Conservation (phyloP, 2,797 vertebrate species). For the Muscicapa comitata region DNA sequence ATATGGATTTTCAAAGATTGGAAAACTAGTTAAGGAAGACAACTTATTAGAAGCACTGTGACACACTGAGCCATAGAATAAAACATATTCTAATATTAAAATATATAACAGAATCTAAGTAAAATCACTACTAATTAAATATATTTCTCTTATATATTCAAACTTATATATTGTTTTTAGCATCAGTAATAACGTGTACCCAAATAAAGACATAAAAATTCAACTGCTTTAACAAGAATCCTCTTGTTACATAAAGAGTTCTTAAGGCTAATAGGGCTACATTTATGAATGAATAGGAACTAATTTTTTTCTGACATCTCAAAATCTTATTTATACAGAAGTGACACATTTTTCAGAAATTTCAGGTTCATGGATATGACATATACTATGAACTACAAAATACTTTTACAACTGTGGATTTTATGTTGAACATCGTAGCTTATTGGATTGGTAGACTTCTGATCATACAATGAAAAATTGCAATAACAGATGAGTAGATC, state of each 20-base stretch:
- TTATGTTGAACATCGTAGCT: not conserved
- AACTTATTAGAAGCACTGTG: conserved; percentile 68
- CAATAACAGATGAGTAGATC: not conserved
- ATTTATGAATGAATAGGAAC: not conserved
- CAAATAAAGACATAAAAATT: not conserved
- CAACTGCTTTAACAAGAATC: not conserved
- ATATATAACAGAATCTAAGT: not conserved
- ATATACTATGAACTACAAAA: not conserved
- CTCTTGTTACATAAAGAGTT: not conserved
- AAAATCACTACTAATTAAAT: not conserved
- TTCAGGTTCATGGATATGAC: not conserved
- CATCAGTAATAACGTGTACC: not conserved
- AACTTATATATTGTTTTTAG: not conserved
- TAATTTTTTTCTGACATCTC: not conserved
- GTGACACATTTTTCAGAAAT: not conserved
- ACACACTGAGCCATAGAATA: conserved; percentile 22
- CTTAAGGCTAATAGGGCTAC: not conserved
- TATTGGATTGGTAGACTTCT: not conserved
- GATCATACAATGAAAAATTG: not conserved
- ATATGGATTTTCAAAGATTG: conserved; percentile 98
- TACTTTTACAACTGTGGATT: not conserved
- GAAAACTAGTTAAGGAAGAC: conserved; percentile 85
- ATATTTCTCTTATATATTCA: not conserved
- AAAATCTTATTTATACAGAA: not conserved
- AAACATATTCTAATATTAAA: conserved; percentile 15